Conservation (phyloP, 2,797 vertebrate species). For the Sarcophilus harrisii region DNA sequence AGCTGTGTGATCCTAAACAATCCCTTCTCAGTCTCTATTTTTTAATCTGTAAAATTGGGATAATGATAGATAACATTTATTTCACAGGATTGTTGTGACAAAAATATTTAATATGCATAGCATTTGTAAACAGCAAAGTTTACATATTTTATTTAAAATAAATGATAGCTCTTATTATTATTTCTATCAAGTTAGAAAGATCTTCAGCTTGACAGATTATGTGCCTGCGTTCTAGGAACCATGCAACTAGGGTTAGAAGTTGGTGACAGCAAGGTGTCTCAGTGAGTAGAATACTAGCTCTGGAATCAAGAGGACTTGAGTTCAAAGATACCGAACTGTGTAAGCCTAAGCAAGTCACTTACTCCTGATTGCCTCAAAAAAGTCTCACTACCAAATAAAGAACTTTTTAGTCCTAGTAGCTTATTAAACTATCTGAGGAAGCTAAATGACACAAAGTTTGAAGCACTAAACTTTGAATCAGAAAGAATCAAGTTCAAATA, state of each 20-base stretch:
- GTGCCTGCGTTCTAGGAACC: not conserved
- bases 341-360: not conserved
- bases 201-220: not conserved
- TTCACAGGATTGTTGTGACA: not conserved
- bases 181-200: not conserved
- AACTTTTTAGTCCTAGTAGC: not conserved
- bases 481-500: not conserved
- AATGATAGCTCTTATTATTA: not conserved
- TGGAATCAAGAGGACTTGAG: not conserved
- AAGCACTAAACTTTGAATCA: not conserved
- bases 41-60: not conserved
- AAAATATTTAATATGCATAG: not conserved
- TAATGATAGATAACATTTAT: not conserved
- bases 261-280: not conserved
- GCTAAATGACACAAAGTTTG: not conserved
- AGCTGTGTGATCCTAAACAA: not conserved
- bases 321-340: not conserved
- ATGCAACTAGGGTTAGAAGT: not conserved
- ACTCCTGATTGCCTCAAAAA: not conserved
- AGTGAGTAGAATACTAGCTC: no score
- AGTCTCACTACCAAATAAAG: not conserved
- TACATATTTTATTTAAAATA: not conserved
- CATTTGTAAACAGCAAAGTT: not conserved
- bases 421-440: not conserved
- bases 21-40: not conserved